Percentiles rank a stretch among this genome's conserved stretches.
These are phyloP conservation scores for Blastobasis adustella DNA, from an alignment of 2,888 invertebrate species.

Conservation along the genomic window DNA sequence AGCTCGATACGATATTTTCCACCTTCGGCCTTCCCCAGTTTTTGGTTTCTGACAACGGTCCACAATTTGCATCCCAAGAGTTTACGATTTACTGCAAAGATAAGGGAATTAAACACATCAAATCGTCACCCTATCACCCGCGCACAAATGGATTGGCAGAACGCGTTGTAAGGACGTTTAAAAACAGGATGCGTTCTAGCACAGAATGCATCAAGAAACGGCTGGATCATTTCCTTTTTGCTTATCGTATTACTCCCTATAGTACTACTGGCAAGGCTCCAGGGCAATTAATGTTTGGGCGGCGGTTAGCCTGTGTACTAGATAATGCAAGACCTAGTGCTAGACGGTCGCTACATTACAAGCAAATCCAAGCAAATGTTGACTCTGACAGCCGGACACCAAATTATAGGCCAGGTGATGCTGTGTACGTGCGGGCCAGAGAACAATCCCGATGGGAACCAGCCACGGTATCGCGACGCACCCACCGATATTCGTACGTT, in stretches of 20 bases:
- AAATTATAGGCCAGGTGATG: neutral
- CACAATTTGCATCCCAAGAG: neutral
- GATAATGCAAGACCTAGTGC: neutral
- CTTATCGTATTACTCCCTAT: slow-evolving; percentile 1
- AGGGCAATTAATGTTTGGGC: slow-evolving; percentile 2
- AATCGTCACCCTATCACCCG: slow-evolving; percentile 1
- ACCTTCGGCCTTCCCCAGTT: neutral
- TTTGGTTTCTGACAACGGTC: neutral
- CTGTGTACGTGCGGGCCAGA: neutral
- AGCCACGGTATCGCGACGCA: neutral
- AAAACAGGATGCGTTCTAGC: neutral
- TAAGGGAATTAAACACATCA: neutral
- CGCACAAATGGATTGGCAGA: neutral
- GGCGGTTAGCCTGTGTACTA: neutral
- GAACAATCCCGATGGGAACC: neutral
- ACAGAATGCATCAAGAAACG: neutral
- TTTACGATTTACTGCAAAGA: neutral
- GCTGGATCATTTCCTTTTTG: slow-evolving; percentile 1
- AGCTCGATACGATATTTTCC: neutral
- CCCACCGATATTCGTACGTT: neutral
- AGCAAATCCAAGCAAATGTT: no score
- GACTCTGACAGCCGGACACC: neutral
- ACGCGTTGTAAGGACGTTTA: slow-evolving; percentile 2
- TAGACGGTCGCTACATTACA: neutral
- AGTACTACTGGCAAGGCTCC: neutral